Evolutionary conservation across 1,140 invertebrate genomes (phyloP).

Genomic region (Scaptomyza montana): DNA sequence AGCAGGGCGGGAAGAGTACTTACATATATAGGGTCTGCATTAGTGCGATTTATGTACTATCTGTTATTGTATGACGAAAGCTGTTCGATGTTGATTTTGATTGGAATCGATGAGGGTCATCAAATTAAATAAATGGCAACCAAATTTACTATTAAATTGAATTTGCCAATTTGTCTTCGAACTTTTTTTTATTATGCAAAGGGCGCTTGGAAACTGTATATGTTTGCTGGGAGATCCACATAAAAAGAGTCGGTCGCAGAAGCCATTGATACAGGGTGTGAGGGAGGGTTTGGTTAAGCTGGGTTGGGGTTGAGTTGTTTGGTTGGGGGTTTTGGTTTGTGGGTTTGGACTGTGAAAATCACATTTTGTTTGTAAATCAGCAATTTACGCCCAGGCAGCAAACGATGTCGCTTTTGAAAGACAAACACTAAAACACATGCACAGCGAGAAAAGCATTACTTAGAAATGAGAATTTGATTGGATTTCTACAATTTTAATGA

Average conservation of each 20-base stretch:
- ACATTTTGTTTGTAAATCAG: slow-evolving; percentile 82
- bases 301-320: no score
- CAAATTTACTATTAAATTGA: slow-evolving; percentile 79
- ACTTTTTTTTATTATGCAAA: slow-evolving; percentile 71
- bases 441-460: neutral
- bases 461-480: neutral
- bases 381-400: slow-evolving; percentile 74
- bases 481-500: no score
- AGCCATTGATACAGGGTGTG: neutral
- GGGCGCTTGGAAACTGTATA: slow-evolving; percentile 56
- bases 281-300: neutral
- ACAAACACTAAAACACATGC: slow-evolving; percentile 11
- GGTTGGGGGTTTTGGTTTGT: slow-evolving; percentile 5
- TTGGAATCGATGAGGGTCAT: slow-evolving; percentile 43
- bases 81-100: slow-evolving; percentile 45
- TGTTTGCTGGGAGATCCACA: slow-evolving; percentile 48
- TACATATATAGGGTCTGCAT: neutral
- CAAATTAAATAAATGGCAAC: slow-evolving; percentile 76
- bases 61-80: slow-evolving; percentile 8
- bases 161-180: slow-evolving; percentile 76
- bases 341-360: slow-evolving; percentile 53
- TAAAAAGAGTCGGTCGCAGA: slow-evolving; percentile 37
- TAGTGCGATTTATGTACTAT: neutral
- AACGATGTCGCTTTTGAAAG: slow-evolving; percentile 52
- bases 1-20: neutral